A percentile compares a stretch with the other conserved stretches of the same genome.
These are phyloP conservation scores for Heliocidaris erythrogramma DNA, from an alignment of 35 echinoderm and acorn worm genomes.

Conservation along the genomic window DNA sequence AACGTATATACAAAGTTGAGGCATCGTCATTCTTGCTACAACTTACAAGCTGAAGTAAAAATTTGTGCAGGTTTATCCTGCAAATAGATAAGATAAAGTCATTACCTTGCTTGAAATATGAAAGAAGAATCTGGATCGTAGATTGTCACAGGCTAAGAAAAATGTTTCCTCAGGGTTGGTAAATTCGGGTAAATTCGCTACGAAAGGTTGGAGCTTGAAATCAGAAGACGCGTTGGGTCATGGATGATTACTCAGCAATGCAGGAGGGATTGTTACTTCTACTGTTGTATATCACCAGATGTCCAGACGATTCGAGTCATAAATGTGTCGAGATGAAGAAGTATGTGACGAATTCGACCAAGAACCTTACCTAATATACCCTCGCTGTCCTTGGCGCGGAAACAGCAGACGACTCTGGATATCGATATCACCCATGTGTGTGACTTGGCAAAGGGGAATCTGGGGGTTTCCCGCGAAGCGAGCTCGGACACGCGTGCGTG, in stretches of 20 bases:
- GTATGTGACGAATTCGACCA: not conserved
- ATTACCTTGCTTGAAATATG: not conserved
- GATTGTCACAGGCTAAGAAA: not conserved
- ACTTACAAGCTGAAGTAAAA: too few relatives aligned
- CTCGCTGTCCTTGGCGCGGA: not conserved
- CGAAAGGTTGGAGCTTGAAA: not conserved
- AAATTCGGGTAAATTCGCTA: not conserved
- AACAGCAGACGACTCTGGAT: not conserved
- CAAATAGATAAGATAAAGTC: not conserved
- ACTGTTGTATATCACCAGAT: not conserved
- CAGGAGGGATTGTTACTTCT: not conserved
- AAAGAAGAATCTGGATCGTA: not conserved
- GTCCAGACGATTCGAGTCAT: not conserved
- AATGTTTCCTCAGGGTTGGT: not conserved
- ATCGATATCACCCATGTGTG: not conserved
- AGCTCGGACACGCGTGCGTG: not conserved
- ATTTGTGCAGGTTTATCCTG: too few relatives aligned
- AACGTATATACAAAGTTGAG: too few relatives aligned
- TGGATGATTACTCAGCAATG: not conserved
- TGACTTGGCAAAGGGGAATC: not conserved
- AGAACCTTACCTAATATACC: not conserved
- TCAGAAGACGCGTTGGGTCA: not conserved
- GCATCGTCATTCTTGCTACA: too few relatives aligned
- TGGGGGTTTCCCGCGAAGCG: not conserved
- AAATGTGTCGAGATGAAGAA: conserved; percentile 16